A percentile compares a stretch with the other conserved stretches of the same genome.
Evolutionary conservation across 2,797 vertebrate genomes (phyloP).

Genomic region (Craterocephalus amniculus): DNA sequence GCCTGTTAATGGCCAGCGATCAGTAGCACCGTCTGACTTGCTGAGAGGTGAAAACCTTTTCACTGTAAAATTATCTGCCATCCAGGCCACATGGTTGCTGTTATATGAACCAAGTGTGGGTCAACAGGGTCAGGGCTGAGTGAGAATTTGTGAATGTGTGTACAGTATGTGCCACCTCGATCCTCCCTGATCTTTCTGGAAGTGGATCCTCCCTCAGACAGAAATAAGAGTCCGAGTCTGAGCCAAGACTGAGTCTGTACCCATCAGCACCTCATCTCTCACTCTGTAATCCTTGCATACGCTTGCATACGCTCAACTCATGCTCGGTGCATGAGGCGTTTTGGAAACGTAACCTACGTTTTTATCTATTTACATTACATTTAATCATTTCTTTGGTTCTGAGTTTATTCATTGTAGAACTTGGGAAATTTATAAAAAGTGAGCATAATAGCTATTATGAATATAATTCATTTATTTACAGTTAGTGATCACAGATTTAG

Average conservation of each 20-base stretch:
- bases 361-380: neutral
- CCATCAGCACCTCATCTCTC: constrained; percentile 44
- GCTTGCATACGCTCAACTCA: constrained; percentile 41
- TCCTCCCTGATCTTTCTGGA: constrained; percentile 35
- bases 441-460: neutral
- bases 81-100: constrained; percentile 50
- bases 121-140: constrained; percentile 38
- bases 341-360: constrained; percentile 5
- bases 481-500: no score
- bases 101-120: constrained; percentile 52
- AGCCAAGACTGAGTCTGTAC: constrained; percentile 56
- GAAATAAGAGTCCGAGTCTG: constrained; percentile 49
- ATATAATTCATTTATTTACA: neutral
- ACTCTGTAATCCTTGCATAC: constrained; percentile 23
- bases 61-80: constrained; percentile 70
- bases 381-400: neutral
- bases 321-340: constrained; percentile 24
- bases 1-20: constrained; percentile 40
- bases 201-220: constrained; percentile 37
- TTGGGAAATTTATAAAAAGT: neutral
- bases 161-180: constrained; percentile 36
- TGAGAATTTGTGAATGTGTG: constrained; percentile 37
- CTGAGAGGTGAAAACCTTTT: constrained; percentile 71
- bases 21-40: constrained; percentile 45
- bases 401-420: neutral